Base-by-base conservation (phyloP, 2,888 invertebrate genomes). In the Heliothis peltigera region DNA sequence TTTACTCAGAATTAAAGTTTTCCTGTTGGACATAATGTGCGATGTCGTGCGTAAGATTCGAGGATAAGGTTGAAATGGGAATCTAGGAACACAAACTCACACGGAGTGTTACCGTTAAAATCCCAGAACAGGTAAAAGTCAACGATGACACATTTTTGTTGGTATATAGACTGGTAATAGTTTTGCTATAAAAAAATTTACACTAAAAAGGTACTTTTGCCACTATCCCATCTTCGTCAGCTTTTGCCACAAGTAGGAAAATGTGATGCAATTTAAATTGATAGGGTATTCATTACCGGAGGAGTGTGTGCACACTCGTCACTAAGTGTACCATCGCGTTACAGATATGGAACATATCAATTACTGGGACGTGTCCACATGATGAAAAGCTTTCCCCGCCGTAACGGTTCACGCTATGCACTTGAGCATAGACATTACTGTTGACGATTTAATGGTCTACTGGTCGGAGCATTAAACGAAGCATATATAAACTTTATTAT, bases 291-390 rank as follows among this genome's bases (percentile, higher is more conserved):
- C 17, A 58, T 43, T 59, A 49, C 58, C 46, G 61, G 59, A 65
- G 52, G 55, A 62, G 55, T 52, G 46, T 58, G 51, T 63, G 57
- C 47, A 58, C 66, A 62, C 59, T 64, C 46, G 32, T 1, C 61
- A 42, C 48, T 66, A 60, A 68, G 74, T 78, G 64, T 78, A 73
- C 55, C 70, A 74, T 75, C 43, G 55, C 51, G 63, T 59, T 58
- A 75, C 70, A 73, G 67, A 71, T 79, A 80, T 80, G 64, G 70
- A 64, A 75, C 75, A 72, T 80, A 74, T 79, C 81, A 82, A 75
- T 81, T 82, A 80, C 62, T 77, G 69, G 77, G 64, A 77, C 79
- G 77, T 75, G 79, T 70, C 70, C 60, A 58, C 61, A 74, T 77
- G 73, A 81, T 75, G 74, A 68, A 81, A 72, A 71, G 70, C 74